Evolutionary conservation across 2,797 vertebrate genomes (phyloP), one percentile per base, ranked within the genome.

Genomic region (Sebastes minor): DNA sequence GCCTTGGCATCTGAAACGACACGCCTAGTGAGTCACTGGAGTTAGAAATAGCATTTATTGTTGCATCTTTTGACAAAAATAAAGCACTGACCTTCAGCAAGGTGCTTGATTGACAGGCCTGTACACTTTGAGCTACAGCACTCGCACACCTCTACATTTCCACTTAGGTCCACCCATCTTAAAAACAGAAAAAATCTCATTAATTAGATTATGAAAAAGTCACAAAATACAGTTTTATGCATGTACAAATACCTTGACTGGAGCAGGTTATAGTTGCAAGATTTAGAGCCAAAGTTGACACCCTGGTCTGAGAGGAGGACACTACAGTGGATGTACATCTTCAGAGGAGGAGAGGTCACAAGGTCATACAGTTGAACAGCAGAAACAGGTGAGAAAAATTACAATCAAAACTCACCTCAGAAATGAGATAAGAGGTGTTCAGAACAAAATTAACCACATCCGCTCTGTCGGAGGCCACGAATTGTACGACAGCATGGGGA

Each of bases 281-380:
- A 92, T 81, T 96, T 95, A 1, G 89, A 92, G 23, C 74, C 74
- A 25, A 35, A 10, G 0, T 86, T 91, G 60, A 93, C 25, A 3
- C 80, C 84, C 57, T 78, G 74, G 69, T 91, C 53, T 25, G 91
- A 88, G 52, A 94, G n/a, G 6, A 91, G 12, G 35, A 93, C 84
- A 6, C 69, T 93, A 13, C 95, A 96, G 79, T 95, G 94, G 77
- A 95, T 8, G 28, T 93, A 94, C 9, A 89, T 18, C 95, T 95
- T 65, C 23, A 63, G 14, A 16, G 32, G 22, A 8, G 18, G n/a
- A 56, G 2, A 23, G 32, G 16, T 65, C 5, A 62, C 1, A 30
- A 71, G 18, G 33, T 61, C 3, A 53, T 14, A 49, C 4, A 76
- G 22, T 1, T 56, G 6, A 76, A 9, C 2, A 74, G 49, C 11